Conservation (phyloP, 2,888 invertebrate species). For the Epirrhoe alternata region DNA sequence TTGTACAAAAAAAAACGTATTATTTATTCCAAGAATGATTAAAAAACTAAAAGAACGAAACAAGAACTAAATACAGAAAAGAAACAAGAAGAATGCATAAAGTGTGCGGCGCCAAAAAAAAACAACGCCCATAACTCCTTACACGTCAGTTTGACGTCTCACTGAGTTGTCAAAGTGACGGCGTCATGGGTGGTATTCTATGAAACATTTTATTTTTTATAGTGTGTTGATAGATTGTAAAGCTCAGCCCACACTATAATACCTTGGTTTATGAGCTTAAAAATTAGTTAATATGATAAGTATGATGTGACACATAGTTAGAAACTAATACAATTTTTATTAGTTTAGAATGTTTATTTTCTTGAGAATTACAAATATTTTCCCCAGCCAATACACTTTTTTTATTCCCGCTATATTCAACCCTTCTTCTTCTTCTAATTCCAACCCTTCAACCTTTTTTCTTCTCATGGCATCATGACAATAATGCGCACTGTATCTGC, state of each 20-base stretch:
- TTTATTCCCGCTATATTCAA: too few species aligned
- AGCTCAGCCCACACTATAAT: conserved; percentile 10
- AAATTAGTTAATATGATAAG: too few species aligned
- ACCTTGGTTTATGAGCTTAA: background rate
- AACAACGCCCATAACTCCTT: conserved; percentile 27
- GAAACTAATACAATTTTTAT: too few species aligned
- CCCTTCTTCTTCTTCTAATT: too few species aligned
- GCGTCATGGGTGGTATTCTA: conserved; percentile 55
- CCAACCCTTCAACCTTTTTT: too few species aligned
- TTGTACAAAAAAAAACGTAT: background rate
- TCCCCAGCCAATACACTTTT: too few species aligned
- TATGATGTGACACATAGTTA: too few species aligned
- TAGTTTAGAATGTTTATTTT: too few species aligned
- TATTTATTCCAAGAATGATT: background rate
- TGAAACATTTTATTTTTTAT: conserved; percentile 39
- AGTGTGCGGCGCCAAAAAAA: background rate
- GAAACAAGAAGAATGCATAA: background rate
- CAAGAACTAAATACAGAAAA: conserved; percentile 1
- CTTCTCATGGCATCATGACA: too few species aligned
- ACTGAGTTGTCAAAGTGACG: conserved; percentile 58
- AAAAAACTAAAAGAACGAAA: background rate
- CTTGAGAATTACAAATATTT: too few species aligned
- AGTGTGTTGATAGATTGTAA: conserved; percentile 24
- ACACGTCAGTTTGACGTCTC: conserved; percentile 45
- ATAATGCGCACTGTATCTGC: too few species aligned